Evolutionary conservation across 2,113 vertebrate species (phyloP).

Genomic region (Cyanoramphus novaezelandiae): DNA sequence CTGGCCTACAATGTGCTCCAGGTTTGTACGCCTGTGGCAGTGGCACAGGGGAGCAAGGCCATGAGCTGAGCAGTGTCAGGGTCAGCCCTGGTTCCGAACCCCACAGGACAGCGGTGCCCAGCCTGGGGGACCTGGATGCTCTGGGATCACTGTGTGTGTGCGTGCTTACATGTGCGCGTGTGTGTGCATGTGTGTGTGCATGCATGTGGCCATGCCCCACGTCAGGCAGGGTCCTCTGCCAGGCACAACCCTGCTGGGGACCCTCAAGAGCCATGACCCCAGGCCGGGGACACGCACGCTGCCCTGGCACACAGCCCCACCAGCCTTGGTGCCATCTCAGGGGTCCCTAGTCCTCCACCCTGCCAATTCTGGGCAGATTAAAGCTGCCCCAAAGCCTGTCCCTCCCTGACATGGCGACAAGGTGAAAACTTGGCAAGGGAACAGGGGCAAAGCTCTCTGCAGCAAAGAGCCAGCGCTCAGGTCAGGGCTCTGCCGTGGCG

Average conservation of each 20-base stretch:
- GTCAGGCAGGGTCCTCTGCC: not conserved
- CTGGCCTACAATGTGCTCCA: not conserved
- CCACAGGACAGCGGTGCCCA: accelerated
- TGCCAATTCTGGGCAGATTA: not conserved
- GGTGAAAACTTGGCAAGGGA: accelerated
- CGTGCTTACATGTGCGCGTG: no score
- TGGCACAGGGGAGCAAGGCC: not conserved
- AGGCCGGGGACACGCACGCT: accelerated
- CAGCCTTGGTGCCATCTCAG: not conserved
- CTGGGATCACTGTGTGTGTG: not conserved
- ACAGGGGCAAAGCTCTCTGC: not conserved
- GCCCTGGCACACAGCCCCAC: no score
- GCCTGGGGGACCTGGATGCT: accelerated
- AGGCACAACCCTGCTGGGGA: not conserved
- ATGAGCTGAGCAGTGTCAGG: not conserved
- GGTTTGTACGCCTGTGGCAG: accelerated
- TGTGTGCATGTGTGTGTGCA: no score
- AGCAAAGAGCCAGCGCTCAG: not conserved
- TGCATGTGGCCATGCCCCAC: not conserved
- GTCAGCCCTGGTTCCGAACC: not conserved
- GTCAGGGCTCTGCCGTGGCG: accelerated
- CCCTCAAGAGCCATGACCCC: not conserved
- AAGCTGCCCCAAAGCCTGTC: not conserved
- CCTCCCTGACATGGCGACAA: accelerated
- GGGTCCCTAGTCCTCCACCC: no score